Evolutionary conservation across 1,140 invertebrate species (phyloP), one percentile per base, ranked within the genome.

Genomic region (Araneus ventricosus): DNA sequence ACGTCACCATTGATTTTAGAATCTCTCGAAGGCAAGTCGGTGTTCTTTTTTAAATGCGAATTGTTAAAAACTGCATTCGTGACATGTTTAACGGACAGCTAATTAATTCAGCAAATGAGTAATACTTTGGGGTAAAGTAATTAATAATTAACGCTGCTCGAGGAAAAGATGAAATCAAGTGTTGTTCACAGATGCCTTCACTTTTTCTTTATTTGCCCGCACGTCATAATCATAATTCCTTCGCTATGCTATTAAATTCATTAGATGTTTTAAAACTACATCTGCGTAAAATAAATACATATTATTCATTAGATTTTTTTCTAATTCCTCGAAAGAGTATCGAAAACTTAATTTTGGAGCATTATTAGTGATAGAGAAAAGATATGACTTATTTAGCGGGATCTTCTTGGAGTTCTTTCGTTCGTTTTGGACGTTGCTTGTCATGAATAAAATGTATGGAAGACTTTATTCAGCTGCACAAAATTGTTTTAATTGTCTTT

Each of bases 101-200:
- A 88, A 88, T 88, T 88, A 88, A 88, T 88, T 88, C 37, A 30
- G 61, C 30, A 70, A 88, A 88, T 88, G 87, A 70, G 87, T 70
- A 70, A 34, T 88, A 88, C 63, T 88, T 67, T 88, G 59, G 37
- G 59, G 63, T 70, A 67, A 88, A 88, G 87, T 88, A 88, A 88
- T 88, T 88, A 88, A 88, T 88, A 70, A 88, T 88, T 88, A 88
- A 41, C 61, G 41, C 34, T 67, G 27, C 17, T 57, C 34, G 17
- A n/a, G 37, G 63, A 41, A 45, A 88, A 70, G 5, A 27, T 41
- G 39, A 70, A 45, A 88, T 88, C 63, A 88, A 88, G 61, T 88
- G 87, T 88, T 88, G 41, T 70, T 39, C 41, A 24, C 63, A 70
- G 87, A 57, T 70, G 87, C 41, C 87, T 30, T 30, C 1, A 24